phyloP scores from a whole-genome alignment of 2,888 invertebrate genomes.

The Tetragonula carbonaria region DNA sequence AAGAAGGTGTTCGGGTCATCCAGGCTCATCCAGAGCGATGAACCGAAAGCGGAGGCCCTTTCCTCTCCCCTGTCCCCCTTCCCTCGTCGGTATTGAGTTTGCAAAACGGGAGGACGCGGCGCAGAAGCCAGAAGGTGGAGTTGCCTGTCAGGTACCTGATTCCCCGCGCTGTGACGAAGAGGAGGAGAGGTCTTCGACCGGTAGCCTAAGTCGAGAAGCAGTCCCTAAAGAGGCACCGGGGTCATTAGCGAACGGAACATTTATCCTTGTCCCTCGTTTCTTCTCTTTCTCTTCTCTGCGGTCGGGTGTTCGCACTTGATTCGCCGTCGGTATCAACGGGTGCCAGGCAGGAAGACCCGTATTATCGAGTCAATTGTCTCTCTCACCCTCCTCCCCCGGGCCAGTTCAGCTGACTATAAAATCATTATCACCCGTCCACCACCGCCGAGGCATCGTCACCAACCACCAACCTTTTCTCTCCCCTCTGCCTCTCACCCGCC shows the following conservation, averaged over 20 bases:
- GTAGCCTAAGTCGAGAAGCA: constrained; percentile 73
- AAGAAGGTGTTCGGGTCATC: neutral
- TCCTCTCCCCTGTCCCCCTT: neutral
- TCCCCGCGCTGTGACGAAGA: constrained; percentile 62
- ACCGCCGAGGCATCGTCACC: constrained; percentile 57
- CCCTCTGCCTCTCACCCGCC: constrained; percentile 1
- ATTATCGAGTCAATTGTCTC: constrained; percentile 83
- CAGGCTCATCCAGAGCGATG: constrained; percentile 5
- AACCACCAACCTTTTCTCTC: constrained; percentile 39
- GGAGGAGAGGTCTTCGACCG: constrained; percentile 74
- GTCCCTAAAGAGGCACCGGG: constrained; percentile 72
- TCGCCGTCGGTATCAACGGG: constrained; percentile 83
- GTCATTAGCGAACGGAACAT: constrained; percentile 79
- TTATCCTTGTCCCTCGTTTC: constrained; percentile 76
- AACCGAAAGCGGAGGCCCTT: constrained; percentile 11
- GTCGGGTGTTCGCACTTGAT: constrained; percentile 80
- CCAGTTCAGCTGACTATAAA: constrained; percentile 81
- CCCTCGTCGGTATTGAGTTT: constrained; percentile 21
- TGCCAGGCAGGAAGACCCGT: constrained; percentile 84
- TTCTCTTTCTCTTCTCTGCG: constrained; percentile 62
- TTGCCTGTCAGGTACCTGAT: constrained; percentile 69
- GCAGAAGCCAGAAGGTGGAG: constrained; percentile 70
- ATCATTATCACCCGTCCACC: constrained; percentile 81
- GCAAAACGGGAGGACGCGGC: constrained; percentile 49
- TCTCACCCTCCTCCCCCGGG: constrained; percentile 78